Conservation (phyloP, 2,888 invertebrate genomes). For the Parochlus steinenii region DNA sequence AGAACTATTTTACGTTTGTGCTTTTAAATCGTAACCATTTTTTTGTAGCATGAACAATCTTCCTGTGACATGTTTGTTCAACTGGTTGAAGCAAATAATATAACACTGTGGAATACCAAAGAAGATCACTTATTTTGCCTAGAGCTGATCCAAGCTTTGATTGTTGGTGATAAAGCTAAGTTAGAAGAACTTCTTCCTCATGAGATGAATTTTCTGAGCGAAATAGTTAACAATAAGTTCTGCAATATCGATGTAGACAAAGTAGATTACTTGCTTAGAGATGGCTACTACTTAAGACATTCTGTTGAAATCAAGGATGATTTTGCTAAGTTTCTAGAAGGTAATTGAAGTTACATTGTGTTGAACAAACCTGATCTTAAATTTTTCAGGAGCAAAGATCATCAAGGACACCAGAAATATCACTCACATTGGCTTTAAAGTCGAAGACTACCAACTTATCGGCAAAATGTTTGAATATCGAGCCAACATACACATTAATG, state of each 20-base stretch:
- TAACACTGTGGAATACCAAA: conserved; percentile 16
- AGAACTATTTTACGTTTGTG: background rate
- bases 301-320: too few species aligned
- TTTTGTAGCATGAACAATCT: conserved; percentile 20
- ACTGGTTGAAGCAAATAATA: conserved; percentile 18
- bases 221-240: conserved; percentile 36
- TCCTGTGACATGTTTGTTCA: conserved; percentile 10
- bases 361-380: too few species aligned
- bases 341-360: too few species aligned
- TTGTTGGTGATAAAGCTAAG: conserved; percentile 18
- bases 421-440: too few species aligned
- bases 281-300: conserved; percentile 26
- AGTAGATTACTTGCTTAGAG: conserved; percentile 48
- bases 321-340: too few species aligned
- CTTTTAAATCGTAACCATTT: background rate
- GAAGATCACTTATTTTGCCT: conserved; percentile 19
- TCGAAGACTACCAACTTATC: too few species aligned
- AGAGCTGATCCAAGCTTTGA: conserved; percentile 22
- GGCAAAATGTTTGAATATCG: too few species aligned
- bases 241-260: conserved; percentile 48
- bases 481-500: too few species aligned
- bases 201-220: conserved; percentile 22
- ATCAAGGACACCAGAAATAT: too few species aligned
- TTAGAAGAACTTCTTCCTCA: conserved; percentile 15
- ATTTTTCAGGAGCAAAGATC: too few species aligned